Evolutionary conservation across 2,113 vertebrate genomes (phyloP).

Genomic region (Scalopus aquaticus): DNA sequence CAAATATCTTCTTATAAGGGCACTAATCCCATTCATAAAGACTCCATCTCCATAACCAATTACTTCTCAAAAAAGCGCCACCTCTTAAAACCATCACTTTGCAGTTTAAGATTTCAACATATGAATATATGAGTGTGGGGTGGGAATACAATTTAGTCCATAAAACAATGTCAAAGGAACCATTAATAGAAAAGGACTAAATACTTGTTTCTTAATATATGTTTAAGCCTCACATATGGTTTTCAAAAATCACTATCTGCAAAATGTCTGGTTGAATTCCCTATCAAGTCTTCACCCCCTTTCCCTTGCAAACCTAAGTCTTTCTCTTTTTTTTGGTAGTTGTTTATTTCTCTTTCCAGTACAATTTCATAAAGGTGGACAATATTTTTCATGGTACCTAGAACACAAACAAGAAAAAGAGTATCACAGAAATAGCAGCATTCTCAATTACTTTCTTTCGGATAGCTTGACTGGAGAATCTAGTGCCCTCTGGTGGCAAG

Average conservation of each 20-base stretch:
- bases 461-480: neutral
- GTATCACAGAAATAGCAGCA: neutral
- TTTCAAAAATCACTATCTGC: neutral
- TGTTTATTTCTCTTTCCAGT: neutral
- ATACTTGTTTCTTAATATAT: neutral
- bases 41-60: neutral
- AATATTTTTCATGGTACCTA: neutral
- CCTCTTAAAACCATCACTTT: neutral
- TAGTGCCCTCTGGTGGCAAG: slow-evolving; percentile 40
- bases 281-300: neutral
- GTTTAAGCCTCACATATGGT: neutral
- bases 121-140: neutral
- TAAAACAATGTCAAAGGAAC: neutral
- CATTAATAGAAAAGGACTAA: neutral
- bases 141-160: neutral
- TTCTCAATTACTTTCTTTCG: neutral
- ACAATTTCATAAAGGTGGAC: neutral
- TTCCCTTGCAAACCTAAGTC: neutral
- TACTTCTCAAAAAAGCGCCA: neutral
- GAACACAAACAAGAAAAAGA: neutral
- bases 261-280: neutral
- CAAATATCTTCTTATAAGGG: neutral
- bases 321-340: neutral
- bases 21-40: neutral
- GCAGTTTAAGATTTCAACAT: neutral